A percentile compares a stretch with the other conserved stretches of the same genome.
Conservation (phyloP, 2,113 vertebrate species). For the Hemichromis elongatus region DNA sequence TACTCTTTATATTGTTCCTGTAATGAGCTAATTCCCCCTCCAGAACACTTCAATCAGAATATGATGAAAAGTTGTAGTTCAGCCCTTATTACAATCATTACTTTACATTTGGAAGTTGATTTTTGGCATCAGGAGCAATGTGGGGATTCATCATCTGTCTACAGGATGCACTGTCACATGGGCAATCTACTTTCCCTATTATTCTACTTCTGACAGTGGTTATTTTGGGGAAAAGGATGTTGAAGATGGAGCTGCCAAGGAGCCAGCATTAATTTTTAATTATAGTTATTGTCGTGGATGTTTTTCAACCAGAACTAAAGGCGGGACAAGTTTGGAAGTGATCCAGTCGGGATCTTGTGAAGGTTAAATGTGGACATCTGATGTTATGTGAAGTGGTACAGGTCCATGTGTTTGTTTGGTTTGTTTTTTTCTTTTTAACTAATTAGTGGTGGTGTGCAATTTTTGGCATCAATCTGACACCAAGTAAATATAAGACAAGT, state of each 20-base stretch:
- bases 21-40: neutral
- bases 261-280: neutral
- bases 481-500: neutral
- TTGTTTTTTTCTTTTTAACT: fast-evolving
- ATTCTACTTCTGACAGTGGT: neutral
- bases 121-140: neutral
- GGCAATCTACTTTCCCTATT: neutral
- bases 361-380: neutral
- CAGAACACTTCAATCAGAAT: neutral
- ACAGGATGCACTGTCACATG: neutral
- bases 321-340: neutral
- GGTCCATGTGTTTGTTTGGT: too few species aligned
- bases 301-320: neutral
- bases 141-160: neutral
- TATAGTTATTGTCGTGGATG: neutral
- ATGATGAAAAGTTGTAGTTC: neutral
- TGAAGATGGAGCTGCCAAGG: neutral
- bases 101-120: neutral
- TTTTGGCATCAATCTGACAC: neutral
- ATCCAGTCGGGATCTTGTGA: neutral
- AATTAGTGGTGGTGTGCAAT: neutral
- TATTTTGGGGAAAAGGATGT: neutral
- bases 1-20: neutral
- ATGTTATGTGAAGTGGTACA: neutral
- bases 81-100: neutral